Evolutionary conservation across 2,797 vertebrate genomes (phyloP).

Genomic region (Takifugu rubripes): DNA sequence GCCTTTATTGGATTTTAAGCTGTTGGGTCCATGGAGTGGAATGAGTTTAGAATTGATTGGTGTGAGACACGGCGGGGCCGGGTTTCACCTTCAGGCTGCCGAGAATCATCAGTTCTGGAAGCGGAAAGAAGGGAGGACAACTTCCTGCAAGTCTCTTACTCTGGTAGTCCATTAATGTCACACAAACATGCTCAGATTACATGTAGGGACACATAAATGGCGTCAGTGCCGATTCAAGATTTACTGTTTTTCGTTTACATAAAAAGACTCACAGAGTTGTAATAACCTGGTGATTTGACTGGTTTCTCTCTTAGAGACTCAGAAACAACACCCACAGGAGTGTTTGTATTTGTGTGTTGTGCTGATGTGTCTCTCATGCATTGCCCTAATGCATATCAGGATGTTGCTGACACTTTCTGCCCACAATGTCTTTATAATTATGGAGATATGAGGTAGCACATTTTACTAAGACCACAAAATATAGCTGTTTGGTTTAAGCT

Average conservation of each 20-base stretch:
- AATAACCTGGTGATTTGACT: constrained; percentile 2
- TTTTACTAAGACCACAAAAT: constrained; percentile 2
- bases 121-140: constrained; percentile 17
- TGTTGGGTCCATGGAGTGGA: constrained; percentile 33
- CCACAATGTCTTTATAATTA: constrained; percentile 17
- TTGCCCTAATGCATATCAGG: constrained; percentile 28
- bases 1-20: constrained; percentile 42
- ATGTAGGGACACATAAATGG: constrained; percentile 1
- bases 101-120: constrained; percentile 41
- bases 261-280: constrained; percentile 28
- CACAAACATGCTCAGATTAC: constrained; percentile 34
- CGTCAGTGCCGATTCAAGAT: constrained; percentile 4
- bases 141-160: constrained; percentile 40
- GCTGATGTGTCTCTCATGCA: constrained; percentile 14
- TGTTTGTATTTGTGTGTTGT: constrained; percentile 14
- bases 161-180: constrained; percentile 43
- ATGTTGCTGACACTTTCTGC: constrained; percentile 47
- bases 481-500: background rate
- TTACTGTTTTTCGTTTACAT: constrained; percentile 14
- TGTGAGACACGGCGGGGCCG: constrained; percentile 18
- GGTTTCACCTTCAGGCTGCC: constrained; percentile 38
- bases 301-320: constrained; percentile 36
- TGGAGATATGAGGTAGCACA: constrained; percentile 17
- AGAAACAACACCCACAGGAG: constrained; percentile 43
- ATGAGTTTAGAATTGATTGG: constrained; percentile 65